phyloP scores from a whole-genome alignment of 2,113 vertebrate genomes.

The Burhinus oedicnemus region DNA sequence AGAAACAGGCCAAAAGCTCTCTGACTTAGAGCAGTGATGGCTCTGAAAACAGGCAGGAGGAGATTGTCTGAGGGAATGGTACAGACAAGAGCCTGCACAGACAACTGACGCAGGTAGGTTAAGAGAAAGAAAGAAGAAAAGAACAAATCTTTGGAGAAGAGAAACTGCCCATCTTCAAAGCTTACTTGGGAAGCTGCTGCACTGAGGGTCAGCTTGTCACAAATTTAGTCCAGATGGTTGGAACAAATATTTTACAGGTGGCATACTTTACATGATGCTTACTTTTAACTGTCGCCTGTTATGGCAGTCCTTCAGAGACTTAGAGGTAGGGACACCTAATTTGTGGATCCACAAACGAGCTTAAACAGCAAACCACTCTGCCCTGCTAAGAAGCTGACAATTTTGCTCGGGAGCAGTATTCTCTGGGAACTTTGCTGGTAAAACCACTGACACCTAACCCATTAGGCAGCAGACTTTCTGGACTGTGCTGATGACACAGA shows the following conservation, averaged over 20 bases:
- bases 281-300: neutral
- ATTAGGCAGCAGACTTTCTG: constrained; percentile 4
- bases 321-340: neutral
- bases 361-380: neutral
- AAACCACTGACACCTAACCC: neutral
- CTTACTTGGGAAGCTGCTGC: neutral
- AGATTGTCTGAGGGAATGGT: neutral
- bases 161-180: neutral
- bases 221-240: neutral
- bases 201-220: neutral
- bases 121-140: neutral
- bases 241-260: neutral
- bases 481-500: constrained; percentile 5
- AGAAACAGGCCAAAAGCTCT: neutral
- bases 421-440: neutral
- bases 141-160: neutral
- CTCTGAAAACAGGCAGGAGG: neutral
- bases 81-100: rapidly evolving
- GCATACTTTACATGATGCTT: neutral
- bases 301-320: neutral
- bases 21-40: neutral
- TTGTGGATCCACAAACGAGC: neutral
- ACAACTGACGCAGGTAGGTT: neutral
- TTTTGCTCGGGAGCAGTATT: neutral
- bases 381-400: neutral